Percentiles rank a stretch among this genome's conserved stretches.
phyloP scores from a whole-genome alignment of 2,888 invertebrate genomes.

The Pachymerium ferrugineum region DNA sequence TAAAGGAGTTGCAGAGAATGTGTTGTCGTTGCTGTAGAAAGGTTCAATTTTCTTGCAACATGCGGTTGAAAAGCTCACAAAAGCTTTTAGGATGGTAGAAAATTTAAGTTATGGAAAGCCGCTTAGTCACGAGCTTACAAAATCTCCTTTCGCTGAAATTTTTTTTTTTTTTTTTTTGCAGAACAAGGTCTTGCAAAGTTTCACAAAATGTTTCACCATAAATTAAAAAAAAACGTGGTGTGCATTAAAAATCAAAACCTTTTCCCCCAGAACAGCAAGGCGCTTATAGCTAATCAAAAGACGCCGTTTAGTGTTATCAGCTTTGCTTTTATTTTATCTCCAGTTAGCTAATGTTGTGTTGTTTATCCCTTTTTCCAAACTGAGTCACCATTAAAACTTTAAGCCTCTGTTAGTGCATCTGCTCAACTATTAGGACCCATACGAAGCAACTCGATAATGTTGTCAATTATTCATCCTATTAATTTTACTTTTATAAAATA shows the following conservation, averaged over 20 bases:
- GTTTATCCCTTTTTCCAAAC: not conserved
- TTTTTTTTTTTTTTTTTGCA: too few species aligned
- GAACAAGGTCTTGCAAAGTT: too few species aligned
- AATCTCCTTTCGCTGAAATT: not conserved
- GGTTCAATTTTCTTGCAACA: not conserved
- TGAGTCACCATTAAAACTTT: not conserved
- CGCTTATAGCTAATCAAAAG: too few species aligned
- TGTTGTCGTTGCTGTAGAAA: not conserved
- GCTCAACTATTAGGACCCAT: not conserved
- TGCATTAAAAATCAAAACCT: too few species aligned
- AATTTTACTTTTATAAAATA: not conserved
- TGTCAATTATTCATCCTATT: not conserved
- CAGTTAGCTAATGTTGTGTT: not conserved
- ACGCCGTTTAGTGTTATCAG: too few species aligned
- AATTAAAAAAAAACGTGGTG: too few species aligned
- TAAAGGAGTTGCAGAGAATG: too few species aligned
- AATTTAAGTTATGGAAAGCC: not conserved
- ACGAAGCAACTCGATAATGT: not conserved
- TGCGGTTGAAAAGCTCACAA: not conserved
- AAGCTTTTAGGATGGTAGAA: not conserved
- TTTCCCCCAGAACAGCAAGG: too few species aligned
- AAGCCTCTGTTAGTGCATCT: not conserved
- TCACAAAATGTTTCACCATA: too few species aligned
- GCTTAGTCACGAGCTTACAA: not conserved
- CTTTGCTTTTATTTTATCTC: not conserved